A percentile compares a stretch with the other conserved stretches of the same genome.
Evolutionary conservation across 1,140 invertebrate genomes (phyloP).

Genomic region (Lordiphosa collinella): DNA sequence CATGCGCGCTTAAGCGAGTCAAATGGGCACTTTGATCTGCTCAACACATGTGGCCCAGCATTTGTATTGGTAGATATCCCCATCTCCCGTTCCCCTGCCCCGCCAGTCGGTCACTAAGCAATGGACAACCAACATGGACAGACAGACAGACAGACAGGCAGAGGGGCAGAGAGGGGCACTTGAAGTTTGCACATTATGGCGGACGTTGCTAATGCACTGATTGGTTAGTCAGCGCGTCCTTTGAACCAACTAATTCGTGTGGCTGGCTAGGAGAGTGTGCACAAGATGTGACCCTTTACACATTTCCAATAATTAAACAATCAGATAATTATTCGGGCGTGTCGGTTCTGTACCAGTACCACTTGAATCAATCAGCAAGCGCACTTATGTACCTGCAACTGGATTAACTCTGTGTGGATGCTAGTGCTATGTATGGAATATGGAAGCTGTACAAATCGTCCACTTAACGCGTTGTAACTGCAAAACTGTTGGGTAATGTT

Average conservation of each 20-base stretch:
- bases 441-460: too few relatives aligned
- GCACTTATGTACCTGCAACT: neutral
- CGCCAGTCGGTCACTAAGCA: constrained; percentile 61
- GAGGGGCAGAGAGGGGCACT: constrained; percentile 25
- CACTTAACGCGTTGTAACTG: too few relatives aligned
- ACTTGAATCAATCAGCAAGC: constrained; percentile 18
- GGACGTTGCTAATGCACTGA: constrained; percentile 58
- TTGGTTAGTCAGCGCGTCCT: constrained; percentile 43
- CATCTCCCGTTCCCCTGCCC: neutral
- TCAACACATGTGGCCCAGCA: constrained; percentile 25
- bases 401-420: too few relatives aligned
- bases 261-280: neutral
- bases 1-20: constrained; percentile 58
- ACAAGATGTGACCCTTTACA: constrained; percentile 12
- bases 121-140: constrained; percentile 33
- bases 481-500: too few relatives aligned
- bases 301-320: constrained; percentile 77
- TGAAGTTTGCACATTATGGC: constrained; percentile 62
- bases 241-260: constrained; percentile 35
- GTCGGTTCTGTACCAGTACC: constrained; percentile 9
- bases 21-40: constrained; percentile 58
- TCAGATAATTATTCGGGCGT: constrained; percentile 36
- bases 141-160: constrained; percentile 6
- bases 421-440: too few relatives aligned
- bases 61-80: neutral